These are phyloP conservation scores for Metridium senile DNA, from an alignment of 92 coral and sea anemone species.

Conservation along the genomic window DNA sequence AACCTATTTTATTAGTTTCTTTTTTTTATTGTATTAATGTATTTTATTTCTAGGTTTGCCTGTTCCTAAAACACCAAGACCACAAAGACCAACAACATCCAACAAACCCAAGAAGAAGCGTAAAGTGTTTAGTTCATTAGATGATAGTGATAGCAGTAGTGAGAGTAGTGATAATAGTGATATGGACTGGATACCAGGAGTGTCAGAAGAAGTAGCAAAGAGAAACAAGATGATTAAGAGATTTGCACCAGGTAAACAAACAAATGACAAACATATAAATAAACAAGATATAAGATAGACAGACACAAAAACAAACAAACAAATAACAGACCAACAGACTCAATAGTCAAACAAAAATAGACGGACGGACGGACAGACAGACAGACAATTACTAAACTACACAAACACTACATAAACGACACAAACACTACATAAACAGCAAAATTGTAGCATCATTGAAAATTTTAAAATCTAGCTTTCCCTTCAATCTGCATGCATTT, in stretches of 20 bases:
- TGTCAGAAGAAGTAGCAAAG: slow-evolving; percentile 61
- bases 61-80: slow-evolving; percentile 34
- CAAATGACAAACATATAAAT: background rate
- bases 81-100: background rate
- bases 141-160: slow-evolving; percentile 33
- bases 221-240: slow-evolving; percentile 64
- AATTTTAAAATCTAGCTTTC: too few relatives aligned
- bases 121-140: slow-evolving; percentile 11
- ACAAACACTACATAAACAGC: too few relatives aligned
- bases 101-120: slow-evolving; percentile 7
- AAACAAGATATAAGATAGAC: background rate
- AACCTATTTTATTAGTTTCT: too few relatives aligned
- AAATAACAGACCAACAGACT: too few relatives aligned
- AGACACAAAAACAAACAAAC: background rate
- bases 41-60: slow-evolving; percentile 23
- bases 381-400: too few relatives aligned
- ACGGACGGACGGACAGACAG: too few relatives aligned
- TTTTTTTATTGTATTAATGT: background rate
- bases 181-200: slow-evolving; percentile 86
- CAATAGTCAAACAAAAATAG: too few relatives aligned
- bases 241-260: slow-evolving; percentile 64
- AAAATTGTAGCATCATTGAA: too few relatives aligned
- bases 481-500: too few relatives aligned
- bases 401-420: too few relatives aligned
- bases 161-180: slow-evolving; percentile 68